phyloP scores from a whole-genome alignment of 2,888 invertebrate species.

The Drepanosiphum platanoidis region DNA sequence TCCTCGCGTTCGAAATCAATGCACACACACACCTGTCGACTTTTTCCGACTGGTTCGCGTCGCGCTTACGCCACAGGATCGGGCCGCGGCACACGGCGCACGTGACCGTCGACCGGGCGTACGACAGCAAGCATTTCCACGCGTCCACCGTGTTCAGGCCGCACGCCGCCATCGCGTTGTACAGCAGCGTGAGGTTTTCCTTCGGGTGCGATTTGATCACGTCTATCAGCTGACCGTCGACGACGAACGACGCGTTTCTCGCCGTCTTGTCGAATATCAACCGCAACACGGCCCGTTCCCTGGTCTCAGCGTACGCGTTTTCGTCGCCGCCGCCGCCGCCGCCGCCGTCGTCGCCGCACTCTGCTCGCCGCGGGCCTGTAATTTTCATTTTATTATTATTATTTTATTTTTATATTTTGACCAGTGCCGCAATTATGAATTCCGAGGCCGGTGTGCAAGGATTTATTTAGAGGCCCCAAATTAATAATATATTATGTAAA shows the following conservation, averaged over 20 bases:
- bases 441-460: no score
- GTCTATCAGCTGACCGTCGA: constrained; percentile 28
- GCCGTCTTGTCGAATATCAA: constrained; percentile 33
- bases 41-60: not conserved
- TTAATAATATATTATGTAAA: no score
- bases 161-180: constrained; percentile 42
- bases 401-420: no score
- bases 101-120: not conserved
- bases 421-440: no score
- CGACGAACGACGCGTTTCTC: constrained; percentile 20
- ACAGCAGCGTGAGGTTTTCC: constrained; percentile 22
- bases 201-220: constrained; percentile 10
- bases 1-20: no score
- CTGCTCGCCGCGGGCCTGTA: no score
- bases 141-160: constrained; percentile 17
- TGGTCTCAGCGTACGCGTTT: constrained; percentile 9
- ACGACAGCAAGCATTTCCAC: constrained; percentile 27
- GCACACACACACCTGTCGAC: constrained; percentile 35
- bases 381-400: no score
- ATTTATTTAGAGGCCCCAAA: no score
- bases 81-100: constrained; percentile 41
- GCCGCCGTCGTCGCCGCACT: not conserved
- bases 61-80: constrained; percentile 3
- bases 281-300: constrained; percentile 35
- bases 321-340: not conserved